phyloP scores from a whole-genome alignment of 2,113 vertebrate genomes.

The Notothenia rossii region DNA sequence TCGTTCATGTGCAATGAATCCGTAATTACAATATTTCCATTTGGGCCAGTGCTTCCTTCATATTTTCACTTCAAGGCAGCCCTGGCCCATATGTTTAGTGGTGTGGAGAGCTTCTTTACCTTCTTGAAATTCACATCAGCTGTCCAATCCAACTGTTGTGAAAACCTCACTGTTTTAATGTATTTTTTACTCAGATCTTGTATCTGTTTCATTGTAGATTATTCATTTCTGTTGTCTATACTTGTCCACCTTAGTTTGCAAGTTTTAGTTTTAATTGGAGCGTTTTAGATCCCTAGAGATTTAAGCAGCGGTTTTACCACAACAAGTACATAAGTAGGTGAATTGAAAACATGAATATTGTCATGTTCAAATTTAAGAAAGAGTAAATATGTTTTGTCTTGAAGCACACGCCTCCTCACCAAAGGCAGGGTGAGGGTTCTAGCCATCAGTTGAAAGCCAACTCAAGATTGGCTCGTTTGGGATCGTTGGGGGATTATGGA shows the following conservation, averaged over 20 bases:
- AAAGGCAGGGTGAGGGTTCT: too few relatives aligned
- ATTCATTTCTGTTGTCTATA: not conserved
- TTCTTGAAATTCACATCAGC: conserved; percentile 42
- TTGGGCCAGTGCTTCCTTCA: conserved; percentile 19
- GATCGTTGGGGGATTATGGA: too few relatives aligned
- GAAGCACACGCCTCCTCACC: too few relatives aligned
- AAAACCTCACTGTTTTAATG: conserved; percentile 5
- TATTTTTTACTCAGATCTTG: not conserved
- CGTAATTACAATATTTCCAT: conserved; percentile 38
- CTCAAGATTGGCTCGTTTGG: too few relatives aligned
- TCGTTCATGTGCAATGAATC: conserved; percentile 57
- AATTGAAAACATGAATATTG: not conserved
- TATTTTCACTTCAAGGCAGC: conserved; percentile 43
- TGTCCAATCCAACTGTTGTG: conserved; percentile 2
- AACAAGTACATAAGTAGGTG: not conserved
- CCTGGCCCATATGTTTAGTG: conserved; percentile 22
- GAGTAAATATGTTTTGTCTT: too few relatives aligned
- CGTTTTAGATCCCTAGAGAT: not conserved
- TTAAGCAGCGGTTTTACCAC: not conserved
- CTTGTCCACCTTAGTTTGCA: not conserved
- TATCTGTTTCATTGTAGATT: not conserved
- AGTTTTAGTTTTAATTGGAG: not conserved
- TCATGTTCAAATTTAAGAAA: too few relatives aligned
- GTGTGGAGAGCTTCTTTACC: conserved; percentile 30
- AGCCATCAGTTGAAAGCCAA: too few relatives aligned